Conservation (phyloP, 1,140 invertebrate species). For the Drosophila baimaii region DNA sequence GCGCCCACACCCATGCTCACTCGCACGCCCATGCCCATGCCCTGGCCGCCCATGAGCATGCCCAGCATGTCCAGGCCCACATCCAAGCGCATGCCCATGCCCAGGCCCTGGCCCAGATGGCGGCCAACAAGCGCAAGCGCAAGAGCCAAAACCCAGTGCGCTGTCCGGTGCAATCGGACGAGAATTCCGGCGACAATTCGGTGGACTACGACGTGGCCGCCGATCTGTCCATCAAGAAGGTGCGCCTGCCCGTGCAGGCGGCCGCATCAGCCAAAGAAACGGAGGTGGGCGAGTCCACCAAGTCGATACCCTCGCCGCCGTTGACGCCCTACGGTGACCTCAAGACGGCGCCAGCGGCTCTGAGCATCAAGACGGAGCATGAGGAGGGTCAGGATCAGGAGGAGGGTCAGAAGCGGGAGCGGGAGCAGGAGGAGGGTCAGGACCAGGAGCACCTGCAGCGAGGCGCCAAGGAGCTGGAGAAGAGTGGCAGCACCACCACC, state of each 20-base stretch:
- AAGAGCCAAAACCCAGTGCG: constrained; percentile 96
- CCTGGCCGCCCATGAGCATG: constrained; percentile 86
- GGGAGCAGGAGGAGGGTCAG: neutral
- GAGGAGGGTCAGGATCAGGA: constrained; percentile 16
- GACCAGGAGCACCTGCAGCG: neutral
- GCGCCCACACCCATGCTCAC: constrained; percentile 83
- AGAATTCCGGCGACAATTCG: constrained; percentile 77
- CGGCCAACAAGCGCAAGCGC: constrained; percentile 89
- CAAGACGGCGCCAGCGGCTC: constrained; percentile 9
- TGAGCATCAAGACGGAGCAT: constrained; percentile 55
- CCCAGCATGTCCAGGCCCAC: constrained; percentile 85
- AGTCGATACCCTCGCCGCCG: constrained; percentile 82
- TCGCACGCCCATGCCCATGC: constrained; percentile 67
- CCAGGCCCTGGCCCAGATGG: constrained; percentile 76
- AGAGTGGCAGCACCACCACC: constrained; percentile 8
- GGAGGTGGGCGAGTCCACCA: constrained; percentile 71
- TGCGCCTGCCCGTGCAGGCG: constrained; percentile 26
- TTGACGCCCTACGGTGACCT: constrained; percentile 64
- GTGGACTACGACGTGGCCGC: constrained; percentile 86
- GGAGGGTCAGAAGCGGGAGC: neutral
- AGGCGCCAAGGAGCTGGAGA: neutral
- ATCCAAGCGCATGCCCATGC: constrained; percentile 69
- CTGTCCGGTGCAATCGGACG: constrained; percentile 87
- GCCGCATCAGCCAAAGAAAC: constrained; percentile 58
- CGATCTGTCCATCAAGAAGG: constrained; percentile 84